Conservation (phyloP, 2,113 vertebrate genomes). For the Merops nubicus region DNA sequence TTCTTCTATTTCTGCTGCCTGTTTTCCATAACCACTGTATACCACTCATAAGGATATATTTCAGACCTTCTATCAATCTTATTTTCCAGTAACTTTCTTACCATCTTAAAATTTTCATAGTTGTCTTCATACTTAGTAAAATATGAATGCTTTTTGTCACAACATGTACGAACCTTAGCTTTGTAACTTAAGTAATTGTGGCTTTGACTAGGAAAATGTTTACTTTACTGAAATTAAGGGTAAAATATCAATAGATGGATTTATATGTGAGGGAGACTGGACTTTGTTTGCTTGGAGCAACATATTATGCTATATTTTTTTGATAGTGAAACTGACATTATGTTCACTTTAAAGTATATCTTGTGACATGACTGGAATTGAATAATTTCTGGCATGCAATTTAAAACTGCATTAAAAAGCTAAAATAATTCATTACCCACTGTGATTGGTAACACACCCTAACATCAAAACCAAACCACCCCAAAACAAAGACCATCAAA, state of each 20-base stretch:
- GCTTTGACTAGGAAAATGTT: neutral
- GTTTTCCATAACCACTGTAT: neutral
- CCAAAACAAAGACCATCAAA: neutral
- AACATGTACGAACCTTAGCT: neutral
- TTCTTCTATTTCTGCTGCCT: constrained; percentile 14
- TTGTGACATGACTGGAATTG: no score
- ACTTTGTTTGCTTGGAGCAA: no score
- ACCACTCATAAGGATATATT: constrained; percentile 37
- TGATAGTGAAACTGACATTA: no score
- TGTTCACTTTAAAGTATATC: no score
- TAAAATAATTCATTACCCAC: neutral
- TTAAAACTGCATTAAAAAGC: neutral
- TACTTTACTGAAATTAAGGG: constrained; percentile 15
- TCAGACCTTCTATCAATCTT: constrained; percentile 26
- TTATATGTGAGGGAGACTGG: neutral
- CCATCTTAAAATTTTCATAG: constrained; percentile 53
- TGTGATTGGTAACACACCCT: neutral
- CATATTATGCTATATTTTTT: no score
- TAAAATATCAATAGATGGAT: neutral
- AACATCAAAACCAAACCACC: neutral
- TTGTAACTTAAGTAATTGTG: neutral
- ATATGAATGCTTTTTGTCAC: constrained; percentile 38
- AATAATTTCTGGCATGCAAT: neutral
- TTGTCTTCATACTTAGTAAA: constrained; percentile 25
- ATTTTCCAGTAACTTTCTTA: constrained; percentile 30